These are phyloP conservation scores for Chionodraco myersi DNA, from an alignment of 2,113 vertebrate genomes.

Conservation along the genomic window DNA sequence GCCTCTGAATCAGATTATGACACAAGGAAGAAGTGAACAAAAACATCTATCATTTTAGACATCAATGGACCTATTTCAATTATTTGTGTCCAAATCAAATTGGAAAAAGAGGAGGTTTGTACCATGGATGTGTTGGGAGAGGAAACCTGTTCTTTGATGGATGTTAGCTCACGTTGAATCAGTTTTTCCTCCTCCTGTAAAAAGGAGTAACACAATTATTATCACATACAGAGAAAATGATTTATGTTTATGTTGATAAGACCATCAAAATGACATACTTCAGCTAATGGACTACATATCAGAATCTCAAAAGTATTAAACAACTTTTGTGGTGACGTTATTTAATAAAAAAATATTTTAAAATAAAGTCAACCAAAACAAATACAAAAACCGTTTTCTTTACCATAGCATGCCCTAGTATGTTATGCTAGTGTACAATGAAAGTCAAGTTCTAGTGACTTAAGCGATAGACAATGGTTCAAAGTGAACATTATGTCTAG, in stretches of 20 bases:
- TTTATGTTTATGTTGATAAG: not conserved
- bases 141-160: slow-evolving; percentile 91
- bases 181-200: slow-evolving; percentile 95
- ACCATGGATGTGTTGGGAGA: slow-evolving; percentile 92
- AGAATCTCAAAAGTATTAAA: not conserved
- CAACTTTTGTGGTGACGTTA: too few relatives aligned
- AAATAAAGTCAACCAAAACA: not conserved
- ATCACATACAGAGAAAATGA: not conserved
- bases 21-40: slow-evolving; percentile 6
- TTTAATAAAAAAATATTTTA: too few relatives aligned
- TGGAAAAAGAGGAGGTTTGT: slow-evolving; percentile 28
- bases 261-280: not conserved
- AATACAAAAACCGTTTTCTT: not conserved
- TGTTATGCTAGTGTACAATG: not conserved
- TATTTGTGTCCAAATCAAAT: not conserved
- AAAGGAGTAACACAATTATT: not conserved
- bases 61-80: not conserved
- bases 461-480: not conserved
- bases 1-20: slow-evolving; percentile 83
- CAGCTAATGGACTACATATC: not conserved
- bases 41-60: not conserved
- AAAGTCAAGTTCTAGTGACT: not conserved
- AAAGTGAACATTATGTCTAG: not conserved
- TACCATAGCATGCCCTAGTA: not conserved
- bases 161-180: slow-evolving; percentile 90